A percentile compares a stretch with the other conserved stretches of the same genome.
phyloP scores from a whole-genome alignment of 2,797 vertebrate species.

The Silurus lanzhouensis region DNA sequence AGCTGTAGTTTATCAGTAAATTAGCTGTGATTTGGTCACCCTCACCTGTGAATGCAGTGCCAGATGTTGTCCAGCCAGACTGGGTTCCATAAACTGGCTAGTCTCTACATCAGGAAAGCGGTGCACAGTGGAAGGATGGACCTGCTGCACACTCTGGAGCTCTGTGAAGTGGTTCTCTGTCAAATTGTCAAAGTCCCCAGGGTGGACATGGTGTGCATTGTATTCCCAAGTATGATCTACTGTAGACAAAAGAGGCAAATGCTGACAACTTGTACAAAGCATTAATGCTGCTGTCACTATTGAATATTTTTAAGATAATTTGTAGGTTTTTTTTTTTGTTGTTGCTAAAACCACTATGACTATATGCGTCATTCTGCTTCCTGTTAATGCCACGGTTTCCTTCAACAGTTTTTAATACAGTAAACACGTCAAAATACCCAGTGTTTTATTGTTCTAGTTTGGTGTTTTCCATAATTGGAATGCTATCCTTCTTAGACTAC shows the following conservation, averaged over 20 bases:
- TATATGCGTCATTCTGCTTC: constrained; percentile 61
- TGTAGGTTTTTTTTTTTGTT: constrained; percentile 23
- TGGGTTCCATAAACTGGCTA: constrained; percentile 84
- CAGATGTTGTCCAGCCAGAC: constrained; percentile 75
- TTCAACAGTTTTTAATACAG: constrained; percentile 46
- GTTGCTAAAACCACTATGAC: constrained; percentile 24
- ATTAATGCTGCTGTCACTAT: background rate
- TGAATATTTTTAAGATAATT: background rate
- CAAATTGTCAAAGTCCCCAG: constrained; percentile 88
- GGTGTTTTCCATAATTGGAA: constrained; percentile 10
- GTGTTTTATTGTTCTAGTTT: constrained; percentile 21
- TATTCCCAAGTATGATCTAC: constrained; percentile 94
- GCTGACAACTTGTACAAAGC: background rate
- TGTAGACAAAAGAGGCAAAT: constrained; percentile 44
- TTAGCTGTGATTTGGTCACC: constrained; percentile 5
- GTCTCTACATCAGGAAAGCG: constrained; percentile 87
- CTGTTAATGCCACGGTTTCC: constrained; percentile 63
- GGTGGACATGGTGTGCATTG: constrained; percentile 81
- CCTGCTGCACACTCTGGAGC: constrained; percentile 91
- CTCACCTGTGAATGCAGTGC: constrained; percentile 73
- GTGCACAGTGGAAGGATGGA: constrained; percentile 86
- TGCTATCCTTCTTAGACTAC: background rate
- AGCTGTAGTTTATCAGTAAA: background rate
- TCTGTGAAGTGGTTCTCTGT: constrained; percentile 93
- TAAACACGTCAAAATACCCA: background rate